Percentiles rank a stretch among this genome's conserved stretches.
Evolutionary conservation across 2,888 invertebrate species (phyloP).

Genomic region (Hypomecis atomaria): DNA sequence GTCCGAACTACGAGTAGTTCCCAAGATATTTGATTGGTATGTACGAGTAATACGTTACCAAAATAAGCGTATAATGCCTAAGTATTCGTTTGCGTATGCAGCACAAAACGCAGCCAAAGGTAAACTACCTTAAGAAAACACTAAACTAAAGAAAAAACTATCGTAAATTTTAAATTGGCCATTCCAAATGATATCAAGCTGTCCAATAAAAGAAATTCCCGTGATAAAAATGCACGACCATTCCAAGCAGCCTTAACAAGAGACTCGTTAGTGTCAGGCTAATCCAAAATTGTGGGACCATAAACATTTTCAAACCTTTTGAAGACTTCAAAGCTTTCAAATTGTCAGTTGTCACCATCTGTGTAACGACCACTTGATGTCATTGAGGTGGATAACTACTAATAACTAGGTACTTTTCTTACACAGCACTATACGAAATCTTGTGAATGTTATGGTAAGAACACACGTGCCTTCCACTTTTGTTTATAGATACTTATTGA

Average conservation of each 20-base stretch:
- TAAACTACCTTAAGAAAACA: too few species aligned
- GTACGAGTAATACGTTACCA: too few species aligned
- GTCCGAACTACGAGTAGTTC: too few species aligned
- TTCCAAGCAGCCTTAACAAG: constrained; percentile 19
- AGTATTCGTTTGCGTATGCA: too few species aligned
- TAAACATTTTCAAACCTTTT: constrained; percentile 22
- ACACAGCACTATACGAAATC: constrained; percentile 1
- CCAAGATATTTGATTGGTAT: too few species aligned
- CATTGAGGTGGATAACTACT: constrained; percentile 9
- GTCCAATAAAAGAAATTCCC: constrained; percentile 3
- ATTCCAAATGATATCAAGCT: background rate
- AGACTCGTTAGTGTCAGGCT: constrained; percentile 28
- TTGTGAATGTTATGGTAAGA: constrained; percentile 10
- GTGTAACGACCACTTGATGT: constrained; percentile 24
- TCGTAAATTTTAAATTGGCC: background rate
- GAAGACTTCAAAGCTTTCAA: constrained; percentile 17
- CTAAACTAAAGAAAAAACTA: background rate
- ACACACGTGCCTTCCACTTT: background rate
- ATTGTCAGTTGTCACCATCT: constrained; percentile 24
- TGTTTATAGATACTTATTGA: constrained; percentile 1
- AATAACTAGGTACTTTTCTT: constrained; percentile 10
- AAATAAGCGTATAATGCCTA: too few species aligned
- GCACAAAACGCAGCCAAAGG: too few species aligned
- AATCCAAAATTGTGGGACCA: constrained; percentile 25
- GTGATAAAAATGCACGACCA: constrained; percentile 4